phyloP scores from a whole-genome alignment of 2,888 invertebrate genomes.

The Julus scanicus region DNA sequence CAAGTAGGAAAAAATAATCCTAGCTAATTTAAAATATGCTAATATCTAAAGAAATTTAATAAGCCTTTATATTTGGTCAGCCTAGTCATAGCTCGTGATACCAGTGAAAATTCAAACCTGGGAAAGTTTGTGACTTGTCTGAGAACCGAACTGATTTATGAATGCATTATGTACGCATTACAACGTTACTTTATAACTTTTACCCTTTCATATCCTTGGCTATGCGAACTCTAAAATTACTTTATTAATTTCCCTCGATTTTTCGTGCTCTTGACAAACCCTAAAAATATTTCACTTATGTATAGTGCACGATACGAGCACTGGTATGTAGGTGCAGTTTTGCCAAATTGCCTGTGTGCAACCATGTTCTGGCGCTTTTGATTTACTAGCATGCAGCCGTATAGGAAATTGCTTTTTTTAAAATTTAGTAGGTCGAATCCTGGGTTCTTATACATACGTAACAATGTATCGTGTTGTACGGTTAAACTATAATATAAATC shows the following conservation, averaged over 20 bases:
- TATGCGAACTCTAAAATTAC: background rate
- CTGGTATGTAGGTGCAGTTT: slow-evolving; percentile 1
- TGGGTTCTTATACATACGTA: background rate
- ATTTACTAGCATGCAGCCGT: background rate
- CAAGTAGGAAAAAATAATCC: no score
- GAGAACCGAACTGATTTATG: background rate
- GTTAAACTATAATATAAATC: background rate
- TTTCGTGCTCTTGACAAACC: background rate
- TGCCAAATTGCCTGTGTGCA: background rate
- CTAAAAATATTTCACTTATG: background rate
- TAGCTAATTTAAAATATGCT: no score
- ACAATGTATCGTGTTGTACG: background rate
- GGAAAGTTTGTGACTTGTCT: background rate
- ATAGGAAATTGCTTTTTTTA: background rate
- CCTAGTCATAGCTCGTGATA: no score
- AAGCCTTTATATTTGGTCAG: no score
- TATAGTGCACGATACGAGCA: background rate
- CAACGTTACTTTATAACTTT: background rate
- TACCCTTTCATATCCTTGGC: background rate
- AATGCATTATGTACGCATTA: background rate
- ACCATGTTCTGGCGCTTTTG: background rate
- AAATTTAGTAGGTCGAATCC: background rate
- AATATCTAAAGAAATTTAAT: no score
- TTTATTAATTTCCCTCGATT: background rate
- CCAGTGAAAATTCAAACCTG: background rate